Percentiles rank a stretch among this genome's conserved stretches.
phyloP scores from a whole-genome alignment of 2,888 invertebrate species.

The Alcis repandata region DNA sequence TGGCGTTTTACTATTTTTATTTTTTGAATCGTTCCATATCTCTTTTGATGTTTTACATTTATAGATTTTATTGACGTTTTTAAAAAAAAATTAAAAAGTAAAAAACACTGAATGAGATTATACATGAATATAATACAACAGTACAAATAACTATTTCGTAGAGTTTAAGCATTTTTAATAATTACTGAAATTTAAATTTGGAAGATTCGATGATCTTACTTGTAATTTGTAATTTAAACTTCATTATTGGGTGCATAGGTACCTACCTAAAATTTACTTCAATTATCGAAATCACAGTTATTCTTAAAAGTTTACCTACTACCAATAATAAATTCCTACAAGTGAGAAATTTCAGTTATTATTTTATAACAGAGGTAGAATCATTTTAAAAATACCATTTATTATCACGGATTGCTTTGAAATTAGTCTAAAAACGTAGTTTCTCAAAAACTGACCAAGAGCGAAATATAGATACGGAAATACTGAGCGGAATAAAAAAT shows the following conservation, averaged over 20 bases:
- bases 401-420: no score
- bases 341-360: no score
- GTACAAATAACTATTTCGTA: constrained; percentile 62
- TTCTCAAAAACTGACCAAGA: no score
- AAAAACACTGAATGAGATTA: constrained; percentile 38
- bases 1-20: constrained; percentile 24
- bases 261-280: background rate
- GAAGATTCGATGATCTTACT: background rate
- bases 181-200: constrained; percentile 13
- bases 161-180: constrained; percentile 53
- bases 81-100: constrained; percentile 42
- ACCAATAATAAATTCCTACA: no score
- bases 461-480: no score
- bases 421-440: no score
- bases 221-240: no score
- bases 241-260: background rate
- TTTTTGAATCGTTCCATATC: constrained; percentile 53
- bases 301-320: background rate
- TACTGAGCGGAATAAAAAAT: no score
- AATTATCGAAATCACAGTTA: background rate
- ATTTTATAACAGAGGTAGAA: no score
- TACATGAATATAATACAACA: constrained; percentile 50
- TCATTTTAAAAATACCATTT: no score
- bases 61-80: constrained; percentile 46
- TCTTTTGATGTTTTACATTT: constrained; percentile 52